A percentile compares a stretch with the other conserved stretches of the same genome.
phyloP scores from a whole-genome alignment of 2,113 vertebrate species.

The Sclerurus mexicanus region DNA sequence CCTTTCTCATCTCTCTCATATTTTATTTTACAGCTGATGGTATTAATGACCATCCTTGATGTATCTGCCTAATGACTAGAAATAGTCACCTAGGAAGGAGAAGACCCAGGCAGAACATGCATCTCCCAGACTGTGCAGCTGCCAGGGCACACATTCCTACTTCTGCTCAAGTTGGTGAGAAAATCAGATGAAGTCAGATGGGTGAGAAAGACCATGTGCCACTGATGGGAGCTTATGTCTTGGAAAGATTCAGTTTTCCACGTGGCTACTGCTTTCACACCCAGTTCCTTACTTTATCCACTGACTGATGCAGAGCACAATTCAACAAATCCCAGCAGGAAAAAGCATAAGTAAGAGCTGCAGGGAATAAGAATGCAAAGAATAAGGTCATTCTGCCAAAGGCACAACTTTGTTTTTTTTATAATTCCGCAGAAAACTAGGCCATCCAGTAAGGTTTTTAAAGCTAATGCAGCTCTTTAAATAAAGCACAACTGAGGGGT shows the following conservation, averaged over 20 bases:
- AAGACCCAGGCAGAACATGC: neutral
- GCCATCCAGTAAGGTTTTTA: conserved; percentile 21
- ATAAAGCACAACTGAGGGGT: neutral
- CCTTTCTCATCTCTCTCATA: neutral
- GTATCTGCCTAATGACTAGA: neutral
- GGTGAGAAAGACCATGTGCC: neutral
- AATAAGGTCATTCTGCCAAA: conserved; percentile 49
- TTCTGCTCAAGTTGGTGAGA: neutral
- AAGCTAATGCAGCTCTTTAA: conserved; percentile 52
- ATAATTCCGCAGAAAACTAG: conserved; percentile 41
- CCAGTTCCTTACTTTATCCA: neutral
- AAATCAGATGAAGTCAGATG: neutral
- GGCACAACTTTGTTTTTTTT: conserved; percentile 14
- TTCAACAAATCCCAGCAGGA: neutral
- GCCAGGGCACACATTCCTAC: fast-evolving
- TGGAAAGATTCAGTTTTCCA: neutral
- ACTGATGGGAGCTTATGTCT: neutral
- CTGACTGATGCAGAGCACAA: neutral
- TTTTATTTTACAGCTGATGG: neutral
- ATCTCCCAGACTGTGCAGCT: neutral
- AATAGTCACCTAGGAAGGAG: neutral
- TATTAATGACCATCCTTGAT: neutral
- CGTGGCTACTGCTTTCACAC: neutral
- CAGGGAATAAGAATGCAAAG: neutral
- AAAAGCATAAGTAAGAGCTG: conserved; percentile 14